Evolutionary conservation across 2,888 invertebrate species (phyloP), one percentile per base, ranked within the genome.

Genomic region (Graphium colonna): DNA sequence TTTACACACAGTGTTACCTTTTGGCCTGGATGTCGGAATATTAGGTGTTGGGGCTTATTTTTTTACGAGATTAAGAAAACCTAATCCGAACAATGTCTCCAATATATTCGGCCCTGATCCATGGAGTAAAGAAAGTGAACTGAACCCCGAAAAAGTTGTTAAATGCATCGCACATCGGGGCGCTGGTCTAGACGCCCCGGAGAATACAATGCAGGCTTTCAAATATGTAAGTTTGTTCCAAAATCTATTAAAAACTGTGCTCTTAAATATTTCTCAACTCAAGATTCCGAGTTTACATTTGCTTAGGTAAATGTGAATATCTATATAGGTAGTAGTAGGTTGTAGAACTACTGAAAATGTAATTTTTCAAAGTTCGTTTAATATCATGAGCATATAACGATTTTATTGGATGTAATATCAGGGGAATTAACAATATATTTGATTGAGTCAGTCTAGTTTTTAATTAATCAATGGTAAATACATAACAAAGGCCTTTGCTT

Each of bases 171-270:
- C 94, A 0, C 96, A 96, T 67, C 90, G 95, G 69, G 95, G 95
- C 3, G 94, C 93, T 9, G 93, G 92, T 1, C 80, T 93, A 40
- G 95, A 96, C 80, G 95, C 94, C 3, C 96, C 96, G 0, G 96
- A 96, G 79, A 96, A 96, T 75, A 95, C 94, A 59, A 72, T 95
- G 59, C 91, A 91, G 51, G 95, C 95, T 1, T 93, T 95, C 64
- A 91, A 91, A 82, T 90, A 92, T 78, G 94, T 94, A 74, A 87
- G 90, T 85, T 56, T 45, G 21, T 55, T 48, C 17, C 57, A 58
- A 56, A 28, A n/a, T 40, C 1, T 33, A n/a, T 18, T 21, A 21
- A 21, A 21, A 21, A 21, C n/a, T 21, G 5, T 21, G 33, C 10
- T n/a, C 3, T 2, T 43, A 26, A n/a, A 43, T 21, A 43, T 18